Base-by-base conservation (phyloP, 2,797 vertebrate genomes). In the Anabas testudineus region DNA sequence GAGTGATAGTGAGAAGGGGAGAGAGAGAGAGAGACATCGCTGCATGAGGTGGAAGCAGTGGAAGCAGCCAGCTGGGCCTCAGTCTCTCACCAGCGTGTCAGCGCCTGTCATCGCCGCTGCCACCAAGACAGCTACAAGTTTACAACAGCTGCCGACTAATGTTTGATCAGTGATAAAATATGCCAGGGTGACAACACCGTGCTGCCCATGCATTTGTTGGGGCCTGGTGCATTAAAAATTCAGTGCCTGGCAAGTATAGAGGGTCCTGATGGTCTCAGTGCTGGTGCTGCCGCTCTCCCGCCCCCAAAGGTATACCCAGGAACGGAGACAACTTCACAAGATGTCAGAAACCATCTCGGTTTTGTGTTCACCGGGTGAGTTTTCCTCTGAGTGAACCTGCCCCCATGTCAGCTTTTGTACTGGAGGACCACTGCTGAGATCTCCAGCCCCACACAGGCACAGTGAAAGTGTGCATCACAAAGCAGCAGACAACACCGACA, bases 101-200 rank as follows among this genome's bases (percentile, higher is more conserved):
- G 87, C 93, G 89, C 87, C 90, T 90, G 88, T 91, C 89, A 91
- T 90, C 89, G 81, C 93, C 53, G 6, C 91, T 90, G 82, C 93
- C 90, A 91, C 95, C 88, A 93, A 95, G 95, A 94, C 93, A 94
- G 91, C 94, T 94, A 95, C 95, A 95, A 92, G 93, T 95, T 95
- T 94, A 90, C 91, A 95, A 94, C 94, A 95, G 96, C 95, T 95
- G 94, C 95, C 94, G 93, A 95, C 94, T 95, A 94, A 95, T 96
- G 96, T 96, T 96, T 96, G 96, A 97, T 97, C 95, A 95, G 95
- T 96, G 95, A 95, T 96, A 95, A 97, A 96, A 96, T 97, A 96
- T 95, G 93, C 94, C 87, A 82, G 96, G 95, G 95, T 95, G 96
- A 98, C 96, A 97, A 95, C 93, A 93, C 93, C 94, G 93, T 92